These are phyloP conservation scores for Sebastolobus alascanus DNA, from an alignment of 2,797 vertebrate genomes.

Conservation along the genomic window DNA sequence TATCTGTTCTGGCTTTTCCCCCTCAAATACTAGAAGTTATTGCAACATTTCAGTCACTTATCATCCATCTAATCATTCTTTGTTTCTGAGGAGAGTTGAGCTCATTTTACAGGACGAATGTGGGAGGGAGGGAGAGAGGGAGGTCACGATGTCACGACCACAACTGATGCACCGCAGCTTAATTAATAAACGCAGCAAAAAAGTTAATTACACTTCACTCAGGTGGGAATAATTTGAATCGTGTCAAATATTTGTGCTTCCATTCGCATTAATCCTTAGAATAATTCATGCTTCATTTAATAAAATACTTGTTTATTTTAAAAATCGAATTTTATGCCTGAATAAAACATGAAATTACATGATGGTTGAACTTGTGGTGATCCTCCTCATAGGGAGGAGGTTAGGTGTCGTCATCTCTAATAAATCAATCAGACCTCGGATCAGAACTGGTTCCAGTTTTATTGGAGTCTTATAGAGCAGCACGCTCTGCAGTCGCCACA, in stretches of 20 bases:
- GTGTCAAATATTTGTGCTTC: neutral
- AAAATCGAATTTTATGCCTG: neutral
- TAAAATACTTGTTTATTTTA: neutral
- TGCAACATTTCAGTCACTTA: neutral
- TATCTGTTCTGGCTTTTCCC: neutral
- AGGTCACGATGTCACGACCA: neutral
- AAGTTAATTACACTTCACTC: neutral
- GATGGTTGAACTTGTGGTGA: neutral
- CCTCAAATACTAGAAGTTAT: neutral
- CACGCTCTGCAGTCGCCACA: neutral
- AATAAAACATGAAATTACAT: conserved; percentile 12
- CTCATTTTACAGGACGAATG: conserved; percentile 15
- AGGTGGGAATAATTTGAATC: neutral
- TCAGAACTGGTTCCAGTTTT: neutral
- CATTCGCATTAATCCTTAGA: neutral
- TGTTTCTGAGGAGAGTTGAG: conserved; percentile 1
- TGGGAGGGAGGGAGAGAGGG: neutral
- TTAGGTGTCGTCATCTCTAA: neutral
- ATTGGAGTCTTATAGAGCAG: neutral
- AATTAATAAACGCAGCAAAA: neutral
- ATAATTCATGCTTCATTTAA: neutral
- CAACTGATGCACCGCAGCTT: neutral
- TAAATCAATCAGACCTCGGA: neutral
- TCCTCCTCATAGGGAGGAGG: neutral
- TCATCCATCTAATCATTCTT: conserved; percentile 27